Conservation (phyloP, 2,888 invertebrate species). For the Oxyteleia sp. region DNA sequence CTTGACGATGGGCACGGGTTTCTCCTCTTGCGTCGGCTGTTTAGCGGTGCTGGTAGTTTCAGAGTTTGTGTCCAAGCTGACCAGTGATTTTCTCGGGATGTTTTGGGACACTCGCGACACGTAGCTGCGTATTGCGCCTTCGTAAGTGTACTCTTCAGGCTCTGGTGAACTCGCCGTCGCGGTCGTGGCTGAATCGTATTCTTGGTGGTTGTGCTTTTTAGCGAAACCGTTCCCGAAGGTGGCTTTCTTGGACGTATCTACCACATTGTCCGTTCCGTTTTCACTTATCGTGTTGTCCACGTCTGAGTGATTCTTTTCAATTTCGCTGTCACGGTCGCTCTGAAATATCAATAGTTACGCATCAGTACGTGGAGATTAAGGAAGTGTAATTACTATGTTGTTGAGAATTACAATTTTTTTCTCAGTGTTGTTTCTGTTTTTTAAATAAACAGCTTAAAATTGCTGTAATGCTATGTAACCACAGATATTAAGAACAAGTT, state of each 20-base stretch:
- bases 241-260: constrained; percentile 79
- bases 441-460: too few relatives aligned
- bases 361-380: constrained; percentile 11
- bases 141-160: constrained; percentile 94
- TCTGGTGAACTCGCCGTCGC: constrained; percentile 91
- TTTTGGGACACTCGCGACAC: constrained; percentile 91
- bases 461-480: too few relatives aligned
- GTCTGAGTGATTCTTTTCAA: constrained; percentile 86
- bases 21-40: constrained; percentile 88
- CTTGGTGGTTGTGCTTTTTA: constrained; percentile 85
- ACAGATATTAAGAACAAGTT: too few relatives aligned
- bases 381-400: background rate
- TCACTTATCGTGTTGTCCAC: constrained; percentile 80
- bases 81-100: constrained; percentile 85
- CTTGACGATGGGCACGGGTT: constrained; percentile 90
- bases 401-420: too few relatives aligned
- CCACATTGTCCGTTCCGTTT: constrained; percentile 74
- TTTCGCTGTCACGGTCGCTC: constrained; percentile 87
- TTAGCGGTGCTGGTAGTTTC: constrained; percentile 86
- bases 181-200: constrained; percentile 91
- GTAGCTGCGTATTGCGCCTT: constrained; percentile 95
- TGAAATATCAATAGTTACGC: constrained; percentile 74
- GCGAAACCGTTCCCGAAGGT: constrained; percentile 83
- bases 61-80: constrained; percentile 80
- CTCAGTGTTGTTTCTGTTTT: too few relatives aligned